Base-by-base conservation (phyloP, 2,888 invertebrate genomes). In the Drosophila mercatorum region DNA sequence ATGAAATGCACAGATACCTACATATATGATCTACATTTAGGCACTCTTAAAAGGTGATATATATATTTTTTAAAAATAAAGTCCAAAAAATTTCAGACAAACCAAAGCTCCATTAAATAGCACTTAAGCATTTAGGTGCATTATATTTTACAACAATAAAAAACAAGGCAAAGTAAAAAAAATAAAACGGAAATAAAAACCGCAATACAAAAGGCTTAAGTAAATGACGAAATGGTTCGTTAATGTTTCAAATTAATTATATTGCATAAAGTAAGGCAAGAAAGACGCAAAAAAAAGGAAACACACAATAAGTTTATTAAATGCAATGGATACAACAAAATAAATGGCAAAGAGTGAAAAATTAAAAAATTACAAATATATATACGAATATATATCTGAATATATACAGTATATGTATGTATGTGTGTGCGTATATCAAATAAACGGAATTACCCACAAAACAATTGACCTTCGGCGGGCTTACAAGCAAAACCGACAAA, bases 391-490 rank as follows among this genome's bases (percentile, higher is more conserved):
- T 12, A 61, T 36, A 51, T 36, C 44, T 17, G 57, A 10, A 47
- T 36, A 51, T 31, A 49, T 17, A 53, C 46, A 43, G 43, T 31
- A 49, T 17, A 53, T 51, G 40, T 28, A 11, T 43, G 10, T 38
- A 44, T 41, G 36, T 41, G 47, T 57, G 5, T 51, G 47, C 55
- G 38, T 46, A 53, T 65, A 59, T 58, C 60, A 69, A 69, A 71
- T 71, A 88, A 88, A 82, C 75, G 83, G 88, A 88, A 82, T 84
- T 84, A 75, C 80, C 83, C 82, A 74, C 82, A 88, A 88, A 82
- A 85, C 83, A 82, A 82, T 84, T 84, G 88, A 84, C 83, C 83
- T 84, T 84, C 83, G 82, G 88, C 49, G 56, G 43, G 85, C 83
- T 82, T 88, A 84, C 88, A 75, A 77, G 75, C 75, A 75, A 81